phyloP scores from a whole-genome alignment of 2,797 vertebrate genomes.

The Limnodromus scolopaceus region DNA sequence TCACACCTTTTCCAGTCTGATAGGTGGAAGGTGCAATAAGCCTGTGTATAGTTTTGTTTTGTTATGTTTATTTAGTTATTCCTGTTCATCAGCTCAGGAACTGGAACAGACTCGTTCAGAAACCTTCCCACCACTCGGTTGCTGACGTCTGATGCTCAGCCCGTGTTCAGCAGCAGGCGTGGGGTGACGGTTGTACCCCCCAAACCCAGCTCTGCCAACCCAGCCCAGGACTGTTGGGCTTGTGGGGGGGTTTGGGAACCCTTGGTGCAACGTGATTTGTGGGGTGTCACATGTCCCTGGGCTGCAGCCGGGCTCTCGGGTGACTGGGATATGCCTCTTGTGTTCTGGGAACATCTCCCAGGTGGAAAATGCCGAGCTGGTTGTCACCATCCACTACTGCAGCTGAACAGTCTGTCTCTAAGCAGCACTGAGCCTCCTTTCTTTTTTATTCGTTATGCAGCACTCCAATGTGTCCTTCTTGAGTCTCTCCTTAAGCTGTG shows the following conservation, averaged over 20 bases:
- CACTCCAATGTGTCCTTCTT: not conserved
- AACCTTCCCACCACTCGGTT: not conserved
- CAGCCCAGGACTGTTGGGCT: not conserved
- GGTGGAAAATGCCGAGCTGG: not conserved
- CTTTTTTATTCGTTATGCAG: not conserved
- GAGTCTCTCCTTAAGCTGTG: not conserved
- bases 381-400: not conserved
- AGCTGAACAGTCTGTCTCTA: not conserved
- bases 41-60: not conserved
- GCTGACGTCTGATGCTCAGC: not conserved
- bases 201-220: not conserved
- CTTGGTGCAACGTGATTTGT: not conserved
- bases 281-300: accelerated
- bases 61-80: not conserved
- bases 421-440: not conserved
- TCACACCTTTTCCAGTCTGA: not conserved
- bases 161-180: constrained; percentile 12
- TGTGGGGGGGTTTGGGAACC: not conserved
- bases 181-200: constrained; percentile 11
- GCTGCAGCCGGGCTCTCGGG: not conserved
- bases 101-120: not conserved
- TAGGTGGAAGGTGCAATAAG: not conserved
- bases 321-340: not conserved
- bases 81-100: not conserved
- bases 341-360: not conserved